Percentiles rank a stretch among this genome's conserved stretches.
Conservation (phyloP, 1,140 invertebrate genomes). For the Papilio polyxenes region DNA sequence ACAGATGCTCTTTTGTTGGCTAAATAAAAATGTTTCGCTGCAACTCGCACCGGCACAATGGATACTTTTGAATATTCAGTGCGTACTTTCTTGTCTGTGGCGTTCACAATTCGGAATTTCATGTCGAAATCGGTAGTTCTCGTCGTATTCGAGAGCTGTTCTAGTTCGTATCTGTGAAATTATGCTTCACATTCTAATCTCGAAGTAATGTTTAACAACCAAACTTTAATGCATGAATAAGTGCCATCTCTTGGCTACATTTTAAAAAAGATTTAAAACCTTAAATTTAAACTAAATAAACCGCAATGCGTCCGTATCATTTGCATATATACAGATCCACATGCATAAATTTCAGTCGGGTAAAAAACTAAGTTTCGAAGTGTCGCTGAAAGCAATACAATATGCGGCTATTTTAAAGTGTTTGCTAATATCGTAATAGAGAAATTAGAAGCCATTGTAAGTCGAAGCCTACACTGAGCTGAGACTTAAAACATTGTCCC, state of each 20-base stretch:
- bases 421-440: no score
- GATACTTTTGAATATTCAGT: slow-evolving; percentile 55
- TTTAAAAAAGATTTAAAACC: no score
- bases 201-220: neutral
- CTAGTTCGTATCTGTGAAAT: neutral
- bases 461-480: neutral
- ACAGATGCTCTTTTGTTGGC: slow-evolving; percentile 55
- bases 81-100: slow-evolving; percentile 44
- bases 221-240: no score
- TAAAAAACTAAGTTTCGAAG: neutral
- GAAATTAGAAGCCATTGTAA: neutral
- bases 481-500: neutral
- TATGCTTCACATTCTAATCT: neutral
- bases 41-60: slow-evolving; percentile 40
- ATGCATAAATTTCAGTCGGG: neutral
- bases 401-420: no score
- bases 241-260: no score
- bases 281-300: no score
- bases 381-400: no score
- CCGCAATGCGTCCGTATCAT: no score
- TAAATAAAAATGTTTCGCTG: slow-evolving; percentile 61
- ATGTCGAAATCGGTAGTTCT: slow-evolving; percentile 39
- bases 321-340: no score
- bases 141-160: slow-evolving; percentile 36
- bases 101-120: slow-evolving; percentile 65